These are phyloP conservation scores for Drymonia ruficornis DNA, from an alignment of 2,888 invertebrate genomes.

Conservation along the genomic window DNA sequence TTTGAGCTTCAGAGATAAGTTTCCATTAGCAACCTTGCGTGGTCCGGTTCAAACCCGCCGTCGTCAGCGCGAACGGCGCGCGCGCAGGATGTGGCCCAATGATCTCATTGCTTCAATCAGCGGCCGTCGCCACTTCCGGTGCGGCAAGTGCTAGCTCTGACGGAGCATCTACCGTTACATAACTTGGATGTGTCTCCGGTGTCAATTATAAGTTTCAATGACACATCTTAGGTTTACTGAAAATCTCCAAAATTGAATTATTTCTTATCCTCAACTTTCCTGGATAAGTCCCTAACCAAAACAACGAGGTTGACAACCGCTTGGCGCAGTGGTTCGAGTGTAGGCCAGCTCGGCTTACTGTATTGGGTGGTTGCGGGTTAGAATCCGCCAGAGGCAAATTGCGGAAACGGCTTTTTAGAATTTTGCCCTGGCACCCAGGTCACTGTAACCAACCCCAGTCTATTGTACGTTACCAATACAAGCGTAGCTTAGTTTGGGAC, in stretches of 20 bases:
- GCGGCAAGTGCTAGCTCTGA: constrained; percentile 18
- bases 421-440: too few species aligned
- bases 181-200: constrained; percentile 4
- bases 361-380: too few species aligned
- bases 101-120: constrained; percentile 46
- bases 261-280: not conserved
- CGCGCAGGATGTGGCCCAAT: constrained; percentile 37
- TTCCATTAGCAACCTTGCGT: not conserved
- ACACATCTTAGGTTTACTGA: not conserved
- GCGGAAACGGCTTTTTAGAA: too few species aligned
- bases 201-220: not conserved
- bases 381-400: too few species aligned
- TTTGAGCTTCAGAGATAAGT: too few species aligned
- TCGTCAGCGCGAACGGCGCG: constrained; percentile 20
- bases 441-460: too few species aligned
- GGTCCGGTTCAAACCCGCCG: constrained; percentile 4
- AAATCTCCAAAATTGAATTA: not conserved
- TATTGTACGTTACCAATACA: too few species aligned
- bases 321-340: too few species aligned
- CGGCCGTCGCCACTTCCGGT: constrained; percentile 25
- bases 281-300: too few species aligned
- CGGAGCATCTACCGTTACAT: constrained; percentile 3
- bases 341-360: too few species aligned
- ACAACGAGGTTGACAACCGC: too few species aligned
- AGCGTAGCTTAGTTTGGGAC: too few species aligned